Percentiles rank a stretch among this genome's conserved stretches.
These are phyloP conservation scores for Clupea harengus DNA, from an alignment of 2,113 vertebrate genomes.

Conservation along the genomic window DNA sequence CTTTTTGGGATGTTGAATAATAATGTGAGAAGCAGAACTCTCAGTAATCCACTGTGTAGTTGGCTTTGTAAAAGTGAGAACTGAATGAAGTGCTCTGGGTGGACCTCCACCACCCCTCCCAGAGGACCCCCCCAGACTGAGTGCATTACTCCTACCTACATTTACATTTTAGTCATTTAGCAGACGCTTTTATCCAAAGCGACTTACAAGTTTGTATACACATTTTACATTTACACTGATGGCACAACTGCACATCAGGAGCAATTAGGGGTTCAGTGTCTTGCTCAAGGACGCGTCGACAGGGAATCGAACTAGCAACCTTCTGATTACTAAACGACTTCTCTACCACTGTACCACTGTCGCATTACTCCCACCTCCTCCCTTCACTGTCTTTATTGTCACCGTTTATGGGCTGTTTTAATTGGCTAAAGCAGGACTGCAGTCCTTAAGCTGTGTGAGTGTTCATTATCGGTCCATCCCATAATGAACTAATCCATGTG, in stretches of 20 bases:
- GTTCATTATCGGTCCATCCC: constrained; percentile 16
- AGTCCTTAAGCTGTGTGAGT: not conserved
- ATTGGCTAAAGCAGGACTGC: not conserved
- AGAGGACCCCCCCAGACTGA: not conserved
- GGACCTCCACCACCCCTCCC: not conserved
- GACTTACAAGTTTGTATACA: no score
- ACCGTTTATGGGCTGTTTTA: not conserved
- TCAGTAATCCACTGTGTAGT: constrained; percentile 21
- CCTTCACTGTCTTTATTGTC: constrained; percentile 6
- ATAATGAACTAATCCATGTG: constrained; percentile 31
- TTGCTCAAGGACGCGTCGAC: no score
- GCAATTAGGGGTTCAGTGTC: no score
- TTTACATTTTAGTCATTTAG: no score
- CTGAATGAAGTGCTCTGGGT: constrained; percentile 9
- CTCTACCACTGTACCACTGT: no score
- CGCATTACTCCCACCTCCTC: no score
- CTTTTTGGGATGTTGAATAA: not conserved
- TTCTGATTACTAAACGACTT: no score
- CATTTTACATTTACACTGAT: no score
- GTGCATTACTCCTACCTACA: constrained; percentile 32
- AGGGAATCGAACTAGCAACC: no score
- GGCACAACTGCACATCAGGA: no score
- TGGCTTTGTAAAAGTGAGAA: constrained; percentile 14
- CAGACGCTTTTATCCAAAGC: no score
- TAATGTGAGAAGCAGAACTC: constrained; percentile 30